phyloP scores from a whole-genome alignment of 1,140 invertebrate species.

The Pentalonia nigronervosa region DNA sequence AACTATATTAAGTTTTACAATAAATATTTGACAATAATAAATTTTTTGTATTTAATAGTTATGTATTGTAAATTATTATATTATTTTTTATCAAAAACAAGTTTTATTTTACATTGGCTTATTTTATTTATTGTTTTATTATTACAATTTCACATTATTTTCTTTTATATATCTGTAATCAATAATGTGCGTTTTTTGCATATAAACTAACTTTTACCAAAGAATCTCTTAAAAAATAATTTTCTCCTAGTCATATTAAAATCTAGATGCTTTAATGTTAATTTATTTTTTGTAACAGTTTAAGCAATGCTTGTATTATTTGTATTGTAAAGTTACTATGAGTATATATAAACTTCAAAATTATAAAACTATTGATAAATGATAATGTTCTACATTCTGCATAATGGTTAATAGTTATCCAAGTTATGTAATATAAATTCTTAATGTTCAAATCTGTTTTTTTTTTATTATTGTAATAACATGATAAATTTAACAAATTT shows the following conservation, averaged over 20 bases:
- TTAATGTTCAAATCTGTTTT: not conserved
- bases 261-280: not conserved
- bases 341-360: not conserved
- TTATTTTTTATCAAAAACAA: not conserved
- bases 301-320: not conserved
- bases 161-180: not conserved
- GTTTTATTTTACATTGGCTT: not conserved
- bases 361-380: not conserved
- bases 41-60: not conserved
- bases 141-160: not conserved
- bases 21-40: not conserved
- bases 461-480: not conserved
- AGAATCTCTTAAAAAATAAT: slow-evolving; percentile 12
- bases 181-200: not conserved
- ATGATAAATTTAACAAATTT: not conserved
- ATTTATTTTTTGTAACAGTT: not conserved
- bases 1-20: not conserved
- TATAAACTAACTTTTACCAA: not conserved
- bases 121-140: not conserved
- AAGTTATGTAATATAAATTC: not conserved
- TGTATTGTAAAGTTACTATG: not conserved
- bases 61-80: not conserved
- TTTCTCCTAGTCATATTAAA: not conserved
- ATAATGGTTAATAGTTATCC: not conserved
- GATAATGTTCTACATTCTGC: not conserved